These are phyloP conservation scores for Spermophilus dauricus DNA, from an alignment of 2,113 vertebrate species.

Conservation along the genomic window DNA sequence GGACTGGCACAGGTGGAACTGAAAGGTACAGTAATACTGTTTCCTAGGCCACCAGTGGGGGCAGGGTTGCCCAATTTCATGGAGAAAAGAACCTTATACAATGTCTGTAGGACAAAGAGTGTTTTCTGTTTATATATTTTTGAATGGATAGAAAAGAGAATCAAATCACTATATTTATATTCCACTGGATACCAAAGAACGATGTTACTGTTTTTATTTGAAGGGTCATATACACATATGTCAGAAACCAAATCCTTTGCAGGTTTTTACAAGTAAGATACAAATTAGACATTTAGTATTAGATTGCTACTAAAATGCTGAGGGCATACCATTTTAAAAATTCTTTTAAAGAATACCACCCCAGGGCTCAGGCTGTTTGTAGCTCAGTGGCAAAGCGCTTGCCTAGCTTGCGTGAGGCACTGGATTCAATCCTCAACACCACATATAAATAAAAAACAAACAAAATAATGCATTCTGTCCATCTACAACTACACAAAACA, in stretches of 20 bases:
- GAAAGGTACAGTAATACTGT: not conserved
- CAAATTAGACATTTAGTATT: not conserved
- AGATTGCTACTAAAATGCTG: not conserved
- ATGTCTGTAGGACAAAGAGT: not conserved
- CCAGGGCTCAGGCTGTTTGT: too few relatives aligned
- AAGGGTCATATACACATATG: not conserved
- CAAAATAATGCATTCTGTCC: too few relatives aligned
- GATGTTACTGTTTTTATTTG: not conserved
- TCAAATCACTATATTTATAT: not conserved
- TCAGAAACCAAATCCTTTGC: conserved; percentile 33
- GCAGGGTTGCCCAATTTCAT: not conserved
- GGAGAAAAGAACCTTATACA: not conserved
- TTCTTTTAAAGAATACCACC: not conserved
- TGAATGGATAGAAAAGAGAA: not conserved
- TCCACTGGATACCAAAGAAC: not conserved
- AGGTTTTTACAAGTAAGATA: not conserved
- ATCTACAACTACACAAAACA: too few relatives aligned
- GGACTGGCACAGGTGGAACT: not conserved
- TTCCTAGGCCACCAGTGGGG: not conserved
- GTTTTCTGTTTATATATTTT: not conserved
- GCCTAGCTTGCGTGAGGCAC: too few relatives aligned
- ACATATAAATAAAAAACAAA: too few relatives aligned
- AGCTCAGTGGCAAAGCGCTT: too few relatives aligned
- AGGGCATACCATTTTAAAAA: not conserved
- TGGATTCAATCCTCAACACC: too few relatives aligned